Evolutionary conservation across 2,113 vertebrate genomes (phyloP), one percentile per base, ranked within the genome.

Genomic region (Diglossa brunneiventris): DNA sequence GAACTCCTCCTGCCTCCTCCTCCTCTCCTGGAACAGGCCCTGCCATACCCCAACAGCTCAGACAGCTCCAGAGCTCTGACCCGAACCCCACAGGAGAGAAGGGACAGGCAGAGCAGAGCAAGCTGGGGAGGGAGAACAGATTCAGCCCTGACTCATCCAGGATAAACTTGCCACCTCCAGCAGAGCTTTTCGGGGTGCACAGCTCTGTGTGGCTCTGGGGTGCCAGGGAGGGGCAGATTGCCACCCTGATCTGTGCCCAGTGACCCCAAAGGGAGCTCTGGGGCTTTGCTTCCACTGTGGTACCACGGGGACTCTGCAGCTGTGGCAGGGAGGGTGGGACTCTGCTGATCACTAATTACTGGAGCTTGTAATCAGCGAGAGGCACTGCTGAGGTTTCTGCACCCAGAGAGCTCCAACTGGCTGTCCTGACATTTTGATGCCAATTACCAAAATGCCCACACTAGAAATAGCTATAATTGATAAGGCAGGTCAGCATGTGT

Each of bases 151-250:
- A 55, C 49, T 81, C 69, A 77, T 14, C 6, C 9, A 2, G 63
- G 63, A 59, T 77, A 18, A 41, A 90, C 77, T 19, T 50, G n/a
- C 49, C 68, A 18, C 33, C 59, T 67, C 35, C 68, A 42, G 82
- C 0, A 0, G 47, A 22, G 42, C n/a, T 62, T 4, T 15, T 33
- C 0, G 4, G 33, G 33, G 26, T 8, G 52, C 31, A 2, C 4
- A 44, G 52, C 42, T 33, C 4, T 4, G 11, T 1, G 46, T 10
- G 56, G 61, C 72, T 75, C 67, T 5, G 52, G 23, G 46, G 15
- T 12, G 1, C 1, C 2, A 2, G 37, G 62, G 28, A 76, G 64
- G 63, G 44, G 30, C 14, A 11, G 52, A 14, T 9, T 10, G 39
- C 41, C 53, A 2, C 39, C 20, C 49, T 11, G 6, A 1, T 5